A percentile compares a stretch with the other conserved stretches of the same genome.
These are phyloP conservation scores for Ifrita kowaldi DNA, from an alignment of 2,113 vertebrate species.

Conservation along the genomic window DNA sequence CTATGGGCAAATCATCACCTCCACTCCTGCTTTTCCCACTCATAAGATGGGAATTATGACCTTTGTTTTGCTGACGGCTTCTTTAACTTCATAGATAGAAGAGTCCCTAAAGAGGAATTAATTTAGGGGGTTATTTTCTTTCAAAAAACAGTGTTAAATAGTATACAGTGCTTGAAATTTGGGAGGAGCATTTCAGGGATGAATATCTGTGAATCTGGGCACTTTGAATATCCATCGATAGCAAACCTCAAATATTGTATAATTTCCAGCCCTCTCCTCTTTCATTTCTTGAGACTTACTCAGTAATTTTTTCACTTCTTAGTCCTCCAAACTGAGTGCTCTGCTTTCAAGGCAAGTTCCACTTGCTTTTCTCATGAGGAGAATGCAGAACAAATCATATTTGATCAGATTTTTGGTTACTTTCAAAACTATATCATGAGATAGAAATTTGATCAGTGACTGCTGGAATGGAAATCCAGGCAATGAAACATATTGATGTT, in stretches of 20 bases:
- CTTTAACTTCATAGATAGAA: not conserved
- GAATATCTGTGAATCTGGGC: not conserved
- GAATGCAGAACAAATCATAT: conserved; percentile 36
- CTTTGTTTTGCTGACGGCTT: not conserved
- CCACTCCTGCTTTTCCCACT: not conserved
- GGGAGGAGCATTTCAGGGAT: not conserved
- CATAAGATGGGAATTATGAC: not conserved
- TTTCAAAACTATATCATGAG: conserved; percentile 34
- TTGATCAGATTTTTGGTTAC: conserved; percentile 37
- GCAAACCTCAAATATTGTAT: not conserved
- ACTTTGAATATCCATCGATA: not conserved
- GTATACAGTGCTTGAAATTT: not conserved
- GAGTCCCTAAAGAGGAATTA: not conserved
- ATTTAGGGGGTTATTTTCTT: not conserved
- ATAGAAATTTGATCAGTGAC: conserved; percentile 20
- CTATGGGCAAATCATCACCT: not conserved
- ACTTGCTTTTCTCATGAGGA: conserved; percentile 21
- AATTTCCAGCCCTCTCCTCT: not conserved
- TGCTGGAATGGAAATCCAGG: conserved; percentile 14
- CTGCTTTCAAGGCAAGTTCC: conserved; percentile 8
- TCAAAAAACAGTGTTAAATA: not conserved
- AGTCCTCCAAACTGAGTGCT: not conserved
- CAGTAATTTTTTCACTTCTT: not conserved
- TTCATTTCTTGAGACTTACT: not conserved
- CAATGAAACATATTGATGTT: conserved; percentile 29